Evolutionary conservation across 2,888 invertebrate genomes (phyloP).

Genomic region (Orthonychiurus folsomi): DNA sequence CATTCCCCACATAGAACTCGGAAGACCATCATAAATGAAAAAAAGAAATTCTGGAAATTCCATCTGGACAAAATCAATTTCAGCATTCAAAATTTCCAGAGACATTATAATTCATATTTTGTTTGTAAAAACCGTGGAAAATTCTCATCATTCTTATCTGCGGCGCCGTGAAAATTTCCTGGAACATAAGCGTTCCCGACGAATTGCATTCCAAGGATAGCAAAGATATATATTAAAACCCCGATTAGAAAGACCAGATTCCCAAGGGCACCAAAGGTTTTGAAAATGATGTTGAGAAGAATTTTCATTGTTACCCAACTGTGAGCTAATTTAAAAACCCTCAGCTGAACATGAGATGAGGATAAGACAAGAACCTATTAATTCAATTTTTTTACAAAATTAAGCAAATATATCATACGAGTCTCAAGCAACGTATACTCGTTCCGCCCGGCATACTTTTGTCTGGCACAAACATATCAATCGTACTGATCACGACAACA

Average conservation of each 20-base stretch:
- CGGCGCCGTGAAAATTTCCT: conserved; percentile 11
- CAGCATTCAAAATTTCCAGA: not conserved
- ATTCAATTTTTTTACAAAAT: not conserved
- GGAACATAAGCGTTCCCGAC: conserved; percentile 13
- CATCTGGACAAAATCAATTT: conserved; percentile 60
- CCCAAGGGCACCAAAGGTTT: conserved; percentile 87
- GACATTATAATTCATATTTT: too few relatives aligned
- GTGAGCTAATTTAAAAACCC: conserved; percentile 88
- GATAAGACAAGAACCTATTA: not conserved
- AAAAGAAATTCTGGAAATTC: conserved; percentile 94
- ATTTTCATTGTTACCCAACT: conserved; percentile 98
- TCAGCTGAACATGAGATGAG: conserved; percentile 53
- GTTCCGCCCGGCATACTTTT: not conserved
- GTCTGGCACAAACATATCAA: not conserved
- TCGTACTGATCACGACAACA: not conserved
- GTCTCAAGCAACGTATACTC: not conserved
- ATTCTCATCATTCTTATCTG: not conserved
- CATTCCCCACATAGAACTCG: conserved; percentile 93
- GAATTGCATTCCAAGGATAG: conserved; percentile 16
- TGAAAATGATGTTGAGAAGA: conserved; percentile 87
- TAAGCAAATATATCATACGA: not conserved
- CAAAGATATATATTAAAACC: conserved; percentile 50
- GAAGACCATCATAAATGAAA: conserved; percentile 96
- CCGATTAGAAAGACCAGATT: conserved; percentile 65
- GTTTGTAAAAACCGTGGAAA: not conserved